These are phyloP conservation scores for Rhynchomys soricoides DNA, from an alignment of 2,113 vertebrate species.

Conservation along the genomic window DNA sequence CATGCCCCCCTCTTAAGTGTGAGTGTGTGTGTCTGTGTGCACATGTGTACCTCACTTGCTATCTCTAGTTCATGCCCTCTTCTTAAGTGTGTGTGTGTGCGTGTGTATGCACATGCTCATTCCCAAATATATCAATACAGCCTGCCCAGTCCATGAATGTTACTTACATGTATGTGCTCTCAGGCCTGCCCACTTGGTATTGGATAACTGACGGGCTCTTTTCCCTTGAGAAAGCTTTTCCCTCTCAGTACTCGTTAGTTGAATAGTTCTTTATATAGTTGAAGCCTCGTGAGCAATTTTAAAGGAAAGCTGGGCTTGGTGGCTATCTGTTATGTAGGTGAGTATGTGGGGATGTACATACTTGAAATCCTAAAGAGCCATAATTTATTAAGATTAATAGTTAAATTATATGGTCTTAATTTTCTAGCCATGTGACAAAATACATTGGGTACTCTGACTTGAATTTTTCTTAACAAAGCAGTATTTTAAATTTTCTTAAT, in stretches of 20 bases:
- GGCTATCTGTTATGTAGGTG: not conserved
- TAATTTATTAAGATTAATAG: slow-evolving; percentile 27
- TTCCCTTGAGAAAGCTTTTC: no score
- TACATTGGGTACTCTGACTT: slow-evolving; percentile 24
- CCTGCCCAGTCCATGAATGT: not conserved
- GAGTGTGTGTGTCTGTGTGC: not conserved
- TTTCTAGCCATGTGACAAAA: slow-evolving; percentile 19
- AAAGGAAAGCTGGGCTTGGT: not conserved
- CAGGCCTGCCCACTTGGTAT: not conserved
- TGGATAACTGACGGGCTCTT: not conserved
- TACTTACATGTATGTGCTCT: not conserved
- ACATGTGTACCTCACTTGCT: not conserved
- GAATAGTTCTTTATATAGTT: not conserved
- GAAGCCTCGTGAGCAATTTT: not conserved
- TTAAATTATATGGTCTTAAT: slow-evolving; percentile 36
- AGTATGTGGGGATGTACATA: slow-evolving; percentile 2
- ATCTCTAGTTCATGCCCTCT: not conserved
- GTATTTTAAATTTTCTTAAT: not conserved
- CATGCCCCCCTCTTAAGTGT: not conserved
- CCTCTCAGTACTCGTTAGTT: not conserved
- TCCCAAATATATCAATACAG: not conserved
- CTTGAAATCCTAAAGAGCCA: not conserved
- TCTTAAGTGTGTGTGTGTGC: not conserved
- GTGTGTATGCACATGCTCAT: not conserved
- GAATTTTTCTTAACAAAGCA: slow-evolving; percentile 17